A percentile compares a stretch with the other conserved stretches of the same genome.
Evolutionary conservation across 2,113 vertebrate species (phyloP).

Genomic region (Lasiurus borealis): DNA sequence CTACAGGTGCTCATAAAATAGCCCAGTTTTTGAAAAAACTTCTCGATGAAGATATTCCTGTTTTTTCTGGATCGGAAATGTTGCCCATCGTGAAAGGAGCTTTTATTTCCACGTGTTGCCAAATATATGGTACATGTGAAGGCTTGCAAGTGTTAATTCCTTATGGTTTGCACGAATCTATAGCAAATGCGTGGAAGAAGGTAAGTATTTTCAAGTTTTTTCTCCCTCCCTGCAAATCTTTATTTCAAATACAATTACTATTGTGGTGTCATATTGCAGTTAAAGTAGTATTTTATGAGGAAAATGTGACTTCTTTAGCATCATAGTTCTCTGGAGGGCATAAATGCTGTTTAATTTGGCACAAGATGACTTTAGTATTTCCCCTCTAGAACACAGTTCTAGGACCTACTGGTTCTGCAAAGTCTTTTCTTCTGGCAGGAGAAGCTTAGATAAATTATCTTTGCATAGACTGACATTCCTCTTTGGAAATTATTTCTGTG

Average conservation of each 20-base stretch:
- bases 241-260: constrained; percentile 18
- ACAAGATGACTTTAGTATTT: neutral
- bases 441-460: neutral
- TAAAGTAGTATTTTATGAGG: constrained; percentile 9
- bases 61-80: constrained; percentile 84
- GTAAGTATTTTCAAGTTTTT: constrained; percentile 83
- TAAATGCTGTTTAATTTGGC: neutral
- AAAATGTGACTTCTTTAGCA: neutral
- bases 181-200: constrained; percentile 94
- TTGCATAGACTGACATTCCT: neutral
- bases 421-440: neutral
- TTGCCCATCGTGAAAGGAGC: constrained; percentile 90
- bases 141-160: constrained; percentile 92
- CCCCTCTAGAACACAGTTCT: neutral
- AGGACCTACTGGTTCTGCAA: neutral
- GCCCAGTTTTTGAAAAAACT: constrained; percentile 94
- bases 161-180: constrained; percentile 91
- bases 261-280: neutral
- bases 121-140: constrained; percentile 96
- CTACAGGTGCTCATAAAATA: constrained; percentile 90
- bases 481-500: neutral
- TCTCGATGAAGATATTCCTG: constrained; percentile 88
- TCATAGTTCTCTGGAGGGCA: neutral
- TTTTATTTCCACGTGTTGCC: constrained; percentile 95
- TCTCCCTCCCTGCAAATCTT: neutral